phyloP scores from a whole-genome alignment of 2,113 vertebrate genomes.

The Cromileptes altivelis region DNA sequence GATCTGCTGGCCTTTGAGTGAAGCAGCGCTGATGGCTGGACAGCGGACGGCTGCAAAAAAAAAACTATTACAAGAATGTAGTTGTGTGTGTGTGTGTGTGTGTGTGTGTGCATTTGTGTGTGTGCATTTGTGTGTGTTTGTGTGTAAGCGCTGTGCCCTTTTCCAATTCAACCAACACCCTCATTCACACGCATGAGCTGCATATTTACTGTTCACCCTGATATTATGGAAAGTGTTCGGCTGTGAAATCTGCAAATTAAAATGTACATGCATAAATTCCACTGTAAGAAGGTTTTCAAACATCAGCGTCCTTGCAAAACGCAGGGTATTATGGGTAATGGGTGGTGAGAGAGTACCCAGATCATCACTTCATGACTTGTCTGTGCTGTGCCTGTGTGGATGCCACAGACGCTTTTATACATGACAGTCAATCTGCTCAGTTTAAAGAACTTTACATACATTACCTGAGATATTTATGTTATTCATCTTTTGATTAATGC shows the following conservation, averaged over 20 bases:
- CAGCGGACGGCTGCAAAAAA: slow-evolving; percentile 50
- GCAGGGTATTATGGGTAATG: slow-evolving; percentile 10
- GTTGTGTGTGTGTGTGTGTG: slow-evolving; percentile 28
- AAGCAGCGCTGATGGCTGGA: slow-evolving; percentile 68
- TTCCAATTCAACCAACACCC: slow-evolving; percentile 60
- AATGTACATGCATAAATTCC: slow-evolving; percentile 42
- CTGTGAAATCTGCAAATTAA: slow-evolving; percentile 53
- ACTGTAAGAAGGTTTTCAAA: slow-evolving; percentile 44
- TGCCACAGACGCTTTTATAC: slow-evolving; percentile 64
- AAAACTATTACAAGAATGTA: slow-evolving; percentile 41
- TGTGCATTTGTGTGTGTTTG: slow-evolving; percentile 6
- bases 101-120: slow-evolving; percentile 1
- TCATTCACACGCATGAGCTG: slow-evolving; percentile 59
- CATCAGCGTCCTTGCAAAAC: slow-evolving; percentile 11
- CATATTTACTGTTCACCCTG: slow-evolving; percentile 66
- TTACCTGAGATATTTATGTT: slow-evolving; percentile 4
- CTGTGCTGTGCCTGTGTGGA: slow-evolving; percentile 16
- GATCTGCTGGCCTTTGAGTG: slow-evolving; percentile 71
- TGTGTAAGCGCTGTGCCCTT: slow-evolving; percentile 28
- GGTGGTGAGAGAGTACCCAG: neutral
- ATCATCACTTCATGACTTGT: slow-evolving; percentile 16
- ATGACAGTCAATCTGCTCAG: slow-evolving; percentile 50
- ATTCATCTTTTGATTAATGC: slow-evolving; percentile 19
- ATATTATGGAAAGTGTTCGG: slow-evolving; percentile 59
- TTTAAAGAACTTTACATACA: slow-evolving; percentile 33